phyloP scores from a whole-genome alignment of 2,113 vertebrate genomes.

The Clarias batrachus region DNA sequence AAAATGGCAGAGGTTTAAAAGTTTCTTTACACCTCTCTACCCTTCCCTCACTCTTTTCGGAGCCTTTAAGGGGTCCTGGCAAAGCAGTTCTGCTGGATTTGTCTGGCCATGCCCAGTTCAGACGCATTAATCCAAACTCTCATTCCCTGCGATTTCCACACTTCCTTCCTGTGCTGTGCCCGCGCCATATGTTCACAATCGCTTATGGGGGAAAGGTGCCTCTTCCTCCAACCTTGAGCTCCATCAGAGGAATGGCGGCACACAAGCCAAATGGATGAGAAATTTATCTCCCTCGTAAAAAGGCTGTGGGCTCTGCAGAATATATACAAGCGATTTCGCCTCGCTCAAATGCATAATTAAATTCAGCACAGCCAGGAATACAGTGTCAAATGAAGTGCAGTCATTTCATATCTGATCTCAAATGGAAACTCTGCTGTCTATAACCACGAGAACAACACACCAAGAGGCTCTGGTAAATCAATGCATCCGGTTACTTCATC shows the following conservation, averaged over 20 bases:
- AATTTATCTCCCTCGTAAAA: constrained; percentile 59
- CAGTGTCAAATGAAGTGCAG: constrained; percentile 29
- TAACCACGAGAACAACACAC: neutral
- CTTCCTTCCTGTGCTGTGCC: constrained; percentile 63
- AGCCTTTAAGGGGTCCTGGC: constrained; percentile 65
- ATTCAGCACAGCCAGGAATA: constrained; percentile 40
- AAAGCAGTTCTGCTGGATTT: constrained; percentile 69
- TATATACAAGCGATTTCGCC: constrained; percentile 43
- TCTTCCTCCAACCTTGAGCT: constrained; percentile 63
- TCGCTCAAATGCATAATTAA: constrained; percentile 46
- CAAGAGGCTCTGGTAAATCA: constrained; percentile 29
- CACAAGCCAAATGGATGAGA: constrained; percentile 58
- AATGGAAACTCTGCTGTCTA: constrained; percentile 45
- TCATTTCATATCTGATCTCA: constrained; percentile 29
- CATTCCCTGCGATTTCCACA: constrained; percentile 77
- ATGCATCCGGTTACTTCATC: constrained; percentile 37
- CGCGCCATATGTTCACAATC: constrained; percentile 71
- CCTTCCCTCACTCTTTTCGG: constrained; percentile 59
- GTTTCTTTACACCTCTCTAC: constrained; percentile 68
- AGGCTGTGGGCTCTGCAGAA: constrained; percentile 40
- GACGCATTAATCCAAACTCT: constrained; percentile 77
- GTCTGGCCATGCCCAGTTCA: constrained; percentile 72
- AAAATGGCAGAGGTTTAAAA: constrained; percentile 61
- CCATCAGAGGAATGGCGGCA: constrained; percentile 64
- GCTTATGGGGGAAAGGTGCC: constrained; percentile 65